Percentiles rank a stretch among this genome's conserved stretches.
phyloP scores from a whole-genome alignment of 2,797 vertebrate species.

The Eulemur rubriventer region DNA sequence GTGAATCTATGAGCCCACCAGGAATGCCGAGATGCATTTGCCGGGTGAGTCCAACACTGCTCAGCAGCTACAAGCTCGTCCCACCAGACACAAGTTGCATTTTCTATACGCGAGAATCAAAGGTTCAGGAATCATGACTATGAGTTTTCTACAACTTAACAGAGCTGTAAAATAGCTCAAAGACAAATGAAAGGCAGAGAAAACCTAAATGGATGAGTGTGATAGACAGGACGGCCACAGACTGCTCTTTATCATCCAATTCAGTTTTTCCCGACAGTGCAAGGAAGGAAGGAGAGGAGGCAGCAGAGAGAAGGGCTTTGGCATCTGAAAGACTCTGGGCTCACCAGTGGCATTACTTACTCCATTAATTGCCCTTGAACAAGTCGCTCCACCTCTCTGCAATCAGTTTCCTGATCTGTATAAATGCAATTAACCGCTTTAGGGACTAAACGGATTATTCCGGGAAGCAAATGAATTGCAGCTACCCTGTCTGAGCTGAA shows the following conservation, averaged over 20 bases:
- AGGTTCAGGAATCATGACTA: background rate
- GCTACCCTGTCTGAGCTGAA: background rate
- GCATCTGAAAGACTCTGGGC: background rate
- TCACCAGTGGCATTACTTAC: background rate
- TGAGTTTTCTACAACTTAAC: background rate
- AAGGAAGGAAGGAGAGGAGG: background rate
- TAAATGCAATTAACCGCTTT: background rate
- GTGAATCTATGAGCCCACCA: rapidly evolving
- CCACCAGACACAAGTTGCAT: background rate
- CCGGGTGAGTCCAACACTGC: rapidly evolving
- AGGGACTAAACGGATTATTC: background rate
- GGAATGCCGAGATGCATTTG: rapidly evolving
- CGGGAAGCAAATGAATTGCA: background rate
- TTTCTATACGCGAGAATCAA: background rate
- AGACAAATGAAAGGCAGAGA: background rate
- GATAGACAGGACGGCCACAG: rapidly evolving
- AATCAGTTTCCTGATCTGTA: background rate
- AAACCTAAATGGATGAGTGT: too few species aligned
- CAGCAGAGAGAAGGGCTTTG: background rate
- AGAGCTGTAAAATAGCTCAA: background rate
- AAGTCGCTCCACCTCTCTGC: background rate
- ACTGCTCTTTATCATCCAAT: background rate
- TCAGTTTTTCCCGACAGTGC: background rate
- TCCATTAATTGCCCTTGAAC: background rate
- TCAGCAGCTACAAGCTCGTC: rapidly evolving